Conservation (phyloP, 1,140 invertebrate genomes). For the Radopholus similis region DNA sequence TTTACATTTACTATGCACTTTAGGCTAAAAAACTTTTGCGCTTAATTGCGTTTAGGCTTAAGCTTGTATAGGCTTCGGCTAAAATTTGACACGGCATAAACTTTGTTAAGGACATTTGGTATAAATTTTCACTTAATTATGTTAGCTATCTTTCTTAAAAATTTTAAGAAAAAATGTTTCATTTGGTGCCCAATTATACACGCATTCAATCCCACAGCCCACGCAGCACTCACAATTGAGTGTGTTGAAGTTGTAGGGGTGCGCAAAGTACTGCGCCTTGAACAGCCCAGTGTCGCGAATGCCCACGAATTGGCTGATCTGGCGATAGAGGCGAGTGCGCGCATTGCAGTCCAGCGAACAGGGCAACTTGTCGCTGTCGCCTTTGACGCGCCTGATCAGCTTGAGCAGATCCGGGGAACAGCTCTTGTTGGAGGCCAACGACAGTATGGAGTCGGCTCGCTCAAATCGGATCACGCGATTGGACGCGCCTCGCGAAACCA, state of each 20-base stretch:
- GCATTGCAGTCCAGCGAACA: slow-evolving; percentile 18
- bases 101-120: too few species aligned
- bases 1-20: too few species aligned
- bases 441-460: slow-evolving; percentile 13
- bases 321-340: slow-evolving; percentile 11
- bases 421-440: slow-evolving; percentile 21
- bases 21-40: too few species aligned
- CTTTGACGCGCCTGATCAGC: slow-evolving; percentile 15
- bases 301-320: slow-evolving; percentile 15
- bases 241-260: slow-evolving; percentile 25
- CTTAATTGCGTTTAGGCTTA: too few species aligned
- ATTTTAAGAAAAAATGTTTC: too few species aligned
- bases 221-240: slow-evolving; percentile 10
- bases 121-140: too few species aligned
- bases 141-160: too few species aligned
- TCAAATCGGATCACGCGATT: slow-evolving; percentile 8
- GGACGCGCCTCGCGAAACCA: background rate
- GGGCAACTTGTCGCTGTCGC: slow-evolving; percentile 10
- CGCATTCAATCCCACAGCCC: background rate
- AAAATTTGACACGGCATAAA: too few species aligned
- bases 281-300: slow-evolving; percentile 17
- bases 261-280: slow-evolving; percentile 18
- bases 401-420: slow-evolving; percentile 9
- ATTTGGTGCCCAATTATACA: too few species aligned
- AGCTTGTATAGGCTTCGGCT: too few species aligned